phyloP scores from a whole-genome alignment of 2,113 vertebrate species.

The Beaufortia kweichowensis region DNA sequence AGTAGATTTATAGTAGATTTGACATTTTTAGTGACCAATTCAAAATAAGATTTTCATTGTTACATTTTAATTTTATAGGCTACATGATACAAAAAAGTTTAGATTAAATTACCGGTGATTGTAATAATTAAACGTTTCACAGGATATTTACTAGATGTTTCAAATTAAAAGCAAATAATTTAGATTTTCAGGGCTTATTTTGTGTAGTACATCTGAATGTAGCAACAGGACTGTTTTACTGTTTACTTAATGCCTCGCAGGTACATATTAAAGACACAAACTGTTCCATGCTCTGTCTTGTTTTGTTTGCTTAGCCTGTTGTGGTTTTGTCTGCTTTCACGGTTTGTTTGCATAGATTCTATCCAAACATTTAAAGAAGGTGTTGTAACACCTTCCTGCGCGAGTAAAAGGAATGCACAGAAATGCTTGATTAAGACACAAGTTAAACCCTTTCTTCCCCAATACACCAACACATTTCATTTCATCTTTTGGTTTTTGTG shows the following conservation, averaged over 20 bases:
- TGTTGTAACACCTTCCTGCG: background rate
- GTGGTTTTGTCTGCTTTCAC: constrained; percentile 11
- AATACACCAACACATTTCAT: background rate
- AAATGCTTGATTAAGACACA: background rate
- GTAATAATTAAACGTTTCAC: background rate
- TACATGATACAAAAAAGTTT: too few relatives aligned
- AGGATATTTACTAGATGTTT: background rate
- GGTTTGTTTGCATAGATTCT: background rate
- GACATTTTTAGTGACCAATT: too few relatives aligned
- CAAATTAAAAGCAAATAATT: background rate
- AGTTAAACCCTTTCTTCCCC: background rate
- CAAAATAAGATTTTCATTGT: too few relatives aligned
- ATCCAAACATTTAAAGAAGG: background rate
- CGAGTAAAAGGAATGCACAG: background rate
- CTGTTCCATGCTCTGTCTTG: background rate
- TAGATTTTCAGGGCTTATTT: background rate
- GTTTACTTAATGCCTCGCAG: background rate
- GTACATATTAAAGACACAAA: background rate
- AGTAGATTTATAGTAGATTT: too few relatives aligned
- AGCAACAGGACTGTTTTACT: background rate
- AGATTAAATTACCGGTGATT: background rate
- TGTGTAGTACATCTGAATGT: background rate
- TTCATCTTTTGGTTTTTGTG: background rate
- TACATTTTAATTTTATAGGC: too few relatives aligned
- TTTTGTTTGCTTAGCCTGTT: constrained; percentile 15